Conservation (phyloP, 2,888 invertebrate species). For the Uropetala carovei region DNA sequence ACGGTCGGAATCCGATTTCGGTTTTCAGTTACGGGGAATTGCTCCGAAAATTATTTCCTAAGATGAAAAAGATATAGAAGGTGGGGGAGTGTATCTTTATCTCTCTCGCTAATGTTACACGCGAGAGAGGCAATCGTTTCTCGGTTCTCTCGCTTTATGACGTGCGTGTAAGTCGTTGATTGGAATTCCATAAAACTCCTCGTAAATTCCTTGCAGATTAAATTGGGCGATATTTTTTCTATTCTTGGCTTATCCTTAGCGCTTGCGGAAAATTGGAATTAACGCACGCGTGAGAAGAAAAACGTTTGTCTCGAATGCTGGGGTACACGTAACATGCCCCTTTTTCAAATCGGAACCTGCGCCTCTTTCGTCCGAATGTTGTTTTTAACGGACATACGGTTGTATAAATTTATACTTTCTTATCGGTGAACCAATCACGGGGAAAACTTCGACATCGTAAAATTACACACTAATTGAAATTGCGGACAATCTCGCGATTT, state of each 20-base stretch:
- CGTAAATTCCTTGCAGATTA: neutral
- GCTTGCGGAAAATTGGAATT: neutral
- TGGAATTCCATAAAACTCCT: neutral
- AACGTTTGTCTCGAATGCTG: neutral
- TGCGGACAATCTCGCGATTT: too few relatives aligned
- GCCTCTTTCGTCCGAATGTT: neutral
- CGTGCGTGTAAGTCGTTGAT: constrained; percentile 19
- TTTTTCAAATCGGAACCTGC: neutral
- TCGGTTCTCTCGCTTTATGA: neutral
- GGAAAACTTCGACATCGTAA: too few relatives aligned
- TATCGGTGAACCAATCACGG: too few relatives aligned
- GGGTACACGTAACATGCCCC: neutral
- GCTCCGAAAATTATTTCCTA: constrained; percentile 20
- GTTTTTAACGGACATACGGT: neutral
- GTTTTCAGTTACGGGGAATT: constrained; percentile 6
- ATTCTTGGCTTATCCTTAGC: neutral
- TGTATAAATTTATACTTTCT: neutral
- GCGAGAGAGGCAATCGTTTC: neutral
- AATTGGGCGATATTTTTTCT: neutral
- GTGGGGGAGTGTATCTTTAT: neutral
- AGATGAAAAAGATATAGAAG: neutral
- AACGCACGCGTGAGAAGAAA: neutral
- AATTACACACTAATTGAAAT: too few relatives aligned
- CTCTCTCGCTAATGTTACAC: neutral
- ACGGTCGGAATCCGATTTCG: constrained; percentile 8